These are phyloP conservation scores for Temnothorax rugatulus DNA, from an alignment of 2,888 invertebrate species.

Conservation along the genomic window DNA sequence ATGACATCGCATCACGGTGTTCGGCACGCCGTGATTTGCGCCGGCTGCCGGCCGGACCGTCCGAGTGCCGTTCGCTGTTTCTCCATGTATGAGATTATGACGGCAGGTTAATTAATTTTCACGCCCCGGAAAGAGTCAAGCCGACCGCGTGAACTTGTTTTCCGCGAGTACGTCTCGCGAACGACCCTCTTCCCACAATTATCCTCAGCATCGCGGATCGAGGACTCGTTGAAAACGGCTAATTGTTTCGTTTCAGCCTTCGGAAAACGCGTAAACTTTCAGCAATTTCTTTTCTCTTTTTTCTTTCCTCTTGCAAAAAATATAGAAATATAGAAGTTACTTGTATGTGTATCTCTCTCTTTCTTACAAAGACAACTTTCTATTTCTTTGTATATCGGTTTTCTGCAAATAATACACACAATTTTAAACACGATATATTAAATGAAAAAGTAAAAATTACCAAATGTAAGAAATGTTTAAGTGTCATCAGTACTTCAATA, in stretches of 20 bases:
- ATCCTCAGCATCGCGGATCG: neutral
- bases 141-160: constrained; percentile 55
- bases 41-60: neutral
- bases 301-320: neutral
- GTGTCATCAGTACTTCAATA: neutral
- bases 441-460: neutral
- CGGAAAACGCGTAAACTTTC: neutral
- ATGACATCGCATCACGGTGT: constrained; percentile 26
- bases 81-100: constrained; percentile 31
- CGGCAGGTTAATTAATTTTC: constrained; percentile 60
- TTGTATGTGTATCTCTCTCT: neutral
- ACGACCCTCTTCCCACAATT: constrained; percentile 18
- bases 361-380: neutral
- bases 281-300: neutral
- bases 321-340: neutral
- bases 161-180: constrained; percentile 25
- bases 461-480: neutral
- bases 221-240: neutral
- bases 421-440: neutral
- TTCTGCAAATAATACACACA: neutral
- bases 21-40: constrained; percentile 3
- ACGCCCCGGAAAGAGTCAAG: constrained; percentile 25
- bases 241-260: neutral
- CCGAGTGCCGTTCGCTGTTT: neutral
- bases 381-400: neutral